phyloP scores from a whole-genome alignment of 2,888 invertebrate species.

The Aspidiotus destructor region DNA sequence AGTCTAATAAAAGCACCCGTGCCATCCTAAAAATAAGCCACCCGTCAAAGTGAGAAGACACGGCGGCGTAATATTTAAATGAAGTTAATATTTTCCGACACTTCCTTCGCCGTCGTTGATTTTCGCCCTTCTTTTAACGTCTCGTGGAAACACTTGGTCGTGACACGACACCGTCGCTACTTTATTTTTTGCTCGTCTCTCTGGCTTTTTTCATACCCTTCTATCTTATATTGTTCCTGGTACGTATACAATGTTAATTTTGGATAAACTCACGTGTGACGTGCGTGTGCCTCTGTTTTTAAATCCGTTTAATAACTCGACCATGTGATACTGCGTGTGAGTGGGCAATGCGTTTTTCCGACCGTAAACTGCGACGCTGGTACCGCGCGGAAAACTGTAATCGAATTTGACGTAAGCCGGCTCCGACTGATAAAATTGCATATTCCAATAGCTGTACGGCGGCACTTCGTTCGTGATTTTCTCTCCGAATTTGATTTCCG shows the following conservation, averaged over 20 bases:
- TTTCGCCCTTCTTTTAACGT: no score
- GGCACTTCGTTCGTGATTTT: slow-evolving; percentile 79
- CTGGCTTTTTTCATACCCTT: no score
- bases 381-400: slow-evolving; percentile 81
- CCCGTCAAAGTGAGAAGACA: background rate
- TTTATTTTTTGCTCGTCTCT: no score
- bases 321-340: slow-evolving; percentile 91
- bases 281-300: slow-evolving; percentile 57
- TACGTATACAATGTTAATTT: no score
- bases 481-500: slow-evolving; percentile 78
- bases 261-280: slow-evolving; percentile 63
- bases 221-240: no score
- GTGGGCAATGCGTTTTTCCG: slow-evolving; percentile 88
- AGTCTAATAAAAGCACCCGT: background rate
- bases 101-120: no score
- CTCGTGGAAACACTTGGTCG: no score
- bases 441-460: slow-evolving; percentile 93
- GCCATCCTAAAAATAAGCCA: background rate
- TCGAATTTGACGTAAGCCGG: slow-evolving; percentile 90
- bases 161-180: no score
- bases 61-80: no score
- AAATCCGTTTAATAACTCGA: slow-evolving; percentile 84
- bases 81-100: no score
- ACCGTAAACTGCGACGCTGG: slow-evolving; percentile 90
- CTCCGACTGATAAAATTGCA: slow-evolving; percentile 92